Evolutionary conservation across 2,888 invertebrate species (phyloP).

Genomic region (Ectobius pallidus): DNA sequence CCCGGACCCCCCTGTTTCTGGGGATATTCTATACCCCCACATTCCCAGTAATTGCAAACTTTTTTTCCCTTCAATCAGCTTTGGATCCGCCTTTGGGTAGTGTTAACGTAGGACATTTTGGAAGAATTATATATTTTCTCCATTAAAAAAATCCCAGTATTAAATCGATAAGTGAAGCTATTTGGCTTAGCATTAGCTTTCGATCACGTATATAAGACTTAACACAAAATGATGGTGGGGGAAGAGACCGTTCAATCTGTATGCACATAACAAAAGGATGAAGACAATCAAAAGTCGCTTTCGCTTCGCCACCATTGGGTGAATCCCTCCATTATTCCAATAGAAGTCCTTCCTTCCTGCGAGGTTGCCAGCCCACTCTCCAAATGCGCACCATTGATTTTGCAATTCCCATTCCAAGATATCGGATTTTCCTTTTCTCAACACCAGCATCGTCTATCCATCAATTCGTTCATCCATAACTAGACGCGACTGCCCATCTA

Average conservation of each 20-base stretch:
- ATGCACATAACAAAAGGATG: constrained; percentile 40
- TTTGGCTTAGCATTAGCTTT: neutral
- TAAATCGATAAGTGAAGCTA: neutral
- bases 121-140: no score
- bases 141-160: neutral
- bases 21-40: no score
- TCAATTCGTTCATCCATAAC: constrained; percentile 38
- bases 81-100: no score
- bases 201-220: neutral
- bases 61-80: no score
- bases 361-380: constrained; percentile 36
- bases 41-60: no score
- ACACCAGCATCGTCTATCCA: constrained; percentile 37
- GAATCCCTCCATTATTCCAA: constrained; percentile 24
- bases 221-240: neutral
- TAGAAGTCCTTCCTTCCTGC: constrained; percentile 31
- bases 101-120: no score
- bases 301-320: constrained; percentile 17
- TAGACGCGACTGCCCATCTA: neutral
- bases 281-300: constrained; percentile 36
- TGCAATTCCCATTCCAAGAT: constrained; percentile 44
- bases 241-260: constrained; percentile 23
- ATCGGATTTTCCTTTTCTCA: constrained; percentile 41
- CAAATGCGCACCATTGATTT: constrained; percentile 43
- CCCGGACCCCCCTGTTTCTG: no score